These are phyloP conservation scores for Cyprinodon brontotheroides DNA, from an alignment of 2,113 vertebrate species.

Conservation along the genomic window DNA sequence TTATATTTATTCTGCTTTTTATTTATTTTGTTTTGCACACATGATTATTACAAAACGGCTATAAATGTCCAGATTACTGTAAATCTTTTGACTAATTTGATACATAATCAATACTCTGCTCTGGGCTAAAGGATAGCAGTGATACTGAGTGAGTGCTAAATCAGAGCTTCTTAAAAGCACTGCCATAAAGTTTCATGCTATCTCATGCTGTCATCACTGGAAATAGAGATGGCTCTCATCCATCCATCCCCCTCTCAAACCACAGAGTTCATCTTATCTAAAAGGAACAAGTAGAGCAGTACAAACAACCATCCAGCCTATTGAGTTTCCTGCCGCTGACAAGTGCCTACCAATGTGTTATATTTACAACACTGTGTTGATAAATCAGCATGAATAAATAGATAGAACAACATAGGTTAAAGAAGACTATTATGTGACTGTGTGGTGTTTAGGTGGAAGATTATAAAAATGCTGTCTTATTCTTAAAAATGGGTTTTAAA, in stretches of 20 bases:
- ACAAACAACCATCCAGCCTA: slow-evolving; percentile 35
- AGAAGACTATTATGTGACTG: not conserved
- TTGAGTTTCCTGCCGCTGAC: slow-evolving; percentile 35
- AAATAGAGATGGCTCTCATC: slow-evolving; percentile 46
- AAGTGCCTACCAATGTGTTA: slow-evolving; percentile 40
- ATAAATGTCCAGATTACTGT: slow-evolving; percentile 15
- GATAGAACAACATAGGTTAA: not conserved
- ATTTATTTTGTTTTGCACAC: slow-evolving; percentile 25
- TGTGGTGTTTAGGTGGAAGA: not conserved
- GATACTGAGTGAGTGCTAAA: not conserved
- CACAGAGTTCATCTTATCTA: slow-evolving; percentile 50
- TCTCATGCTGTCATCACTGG: slow-evolving; percentile 60
- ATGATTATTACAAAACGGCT: slow-evolving; percentile 30
- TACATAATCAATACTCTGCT: not conserved
- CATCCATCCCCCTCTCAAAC: slow-evolving; percentile 1
- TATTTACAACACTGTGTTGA: not conserved
- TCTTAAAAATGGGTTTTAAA: not conserved
- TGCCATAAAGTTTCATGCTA: slow-evolving; percentile 33
- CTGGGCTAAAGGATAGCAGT: not conserved
- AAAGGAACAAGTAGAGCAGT: slow-evolving; percentile 17
- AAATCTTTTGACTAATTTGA: slow-evolving; percentile 6
- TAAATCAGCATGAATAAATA: slow-evolving; percentile 1
- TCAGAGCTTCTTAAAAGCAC: slow-evolving; percentile 20
- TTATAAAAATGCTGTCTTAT: not conserved
- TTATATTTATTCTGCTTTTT: slow-evolving; percentile 35